Conservation (phyloP, 2,888 invertebrate genomes). For the Hyposoter dolosus region DNA sequence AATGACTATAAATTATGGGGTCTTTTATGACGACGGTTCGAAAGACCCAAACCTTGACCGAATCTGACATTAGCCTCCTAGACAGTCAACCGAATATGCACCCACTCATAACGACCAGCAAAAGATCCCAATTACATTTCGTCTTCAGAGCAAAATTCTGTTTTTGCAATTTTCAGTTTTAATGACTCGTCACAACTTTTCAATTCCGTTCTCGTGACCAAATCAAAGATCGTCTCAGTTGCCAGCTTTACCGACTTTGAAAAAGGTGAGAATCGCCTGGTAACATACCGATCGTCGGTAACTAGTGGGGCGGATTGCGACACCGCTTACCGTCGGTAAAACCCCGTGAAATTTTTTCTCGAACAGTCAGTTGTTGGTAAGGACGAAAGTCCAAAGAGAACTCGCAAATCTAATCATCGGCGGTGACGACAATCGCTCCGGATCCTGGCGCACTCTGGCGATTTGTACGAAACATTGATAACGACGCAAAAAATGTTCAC, state of each 20-base stretch:
- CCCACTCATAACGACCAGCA: background rate
- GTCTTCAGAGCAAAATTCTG: background rate
- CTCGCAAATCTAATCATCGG: slow-evolving; percentile 18
- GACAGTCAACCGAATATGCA: slow-evolving; percentile 26
- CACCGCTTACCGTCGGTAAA: slow-evolving; percentile 56
- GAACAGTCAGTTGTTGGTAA: slow-evolving; percentile 75
- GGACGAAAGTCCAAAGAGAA: background rate
- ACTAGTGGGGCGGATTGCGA: slow-evolving; percentile 49
- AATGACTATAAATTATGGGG: slow-evolving; percentile 80
- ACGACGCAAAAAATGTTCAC: background rate
- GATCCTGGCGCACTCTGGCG: slow-evolving; percentile 31
- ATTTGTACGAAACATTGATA: background rate
- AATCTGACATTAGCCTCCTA: slow-evolving; percentile 55
- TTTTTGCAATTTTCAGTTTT: background rate
- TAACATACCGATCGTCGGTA: slow-evolving; percentile 48
- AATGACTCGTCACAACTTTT: background rate
- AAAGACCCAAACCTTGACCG: slow-evolving; percentile 71
- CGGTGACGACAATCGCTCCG: background rate
- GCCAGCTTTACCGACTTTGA: slow-evolving; percentile 29
- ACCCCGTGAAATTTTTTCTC: slow-evolving; percentile 50
- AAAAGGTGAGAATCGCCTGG: slow-evolving; percentile 14
- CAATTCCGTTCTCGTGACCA: background rate
- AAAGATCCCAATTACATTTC: background rate
- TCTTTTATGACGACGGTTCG: slow-evolving; percentile 72
- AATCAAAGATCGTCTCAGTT: background rate